Conservation (phyloP, 2,113 vertebrate species). For the Oryzias woworae region DNA sequence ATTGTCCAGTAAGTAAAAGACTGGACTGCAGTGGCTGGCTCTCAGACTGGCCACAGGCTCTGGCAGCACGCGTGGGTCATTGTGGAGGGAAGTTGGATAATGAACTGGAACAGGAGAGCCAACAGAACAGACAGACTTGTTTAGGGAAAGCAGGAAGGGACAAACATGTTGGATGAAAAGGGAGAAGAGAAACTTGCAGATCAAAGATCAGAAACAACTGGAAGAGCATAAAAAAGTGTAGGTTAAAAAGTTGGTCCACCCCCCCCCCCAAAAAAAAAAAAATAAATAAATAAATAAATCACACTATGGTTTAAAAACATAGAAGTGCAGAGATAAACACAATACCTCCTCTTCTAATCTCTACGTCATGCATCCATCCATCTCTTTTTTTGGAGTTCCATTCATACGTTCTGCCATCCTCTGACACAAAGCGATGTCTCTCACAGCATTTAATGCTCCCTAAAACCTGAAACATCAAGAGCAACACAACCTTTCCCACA, state of each 20-base stretch:
- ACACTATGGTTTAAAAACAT: background rate
- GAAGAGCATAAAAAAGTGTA: constrained; percentile 14
- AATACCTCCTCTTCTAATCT: background rate
- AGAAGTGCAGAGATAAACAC: background rate
- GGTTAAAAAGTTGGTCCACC: background rate
- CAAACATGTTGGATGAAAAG: constrained; percentile 45
- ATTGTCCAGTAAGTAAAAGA: constrained; percentile 85
- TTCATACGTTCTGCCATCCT: background rate
- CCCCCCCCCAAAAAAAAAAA: too few species aligned
- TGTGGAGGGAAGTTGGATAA: constrained; percentile 78
- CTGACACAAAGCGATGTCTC: background rate
- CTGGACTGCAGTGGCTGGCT: constrained; percentile 81
- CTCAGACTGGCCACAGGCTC: constrained; percentile 79
- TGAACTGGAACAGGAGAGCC: constrained; percentile 80
- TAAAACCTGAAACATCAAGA: too few species aligned
- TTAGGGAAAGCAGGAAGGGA: constrained; percentile 52
- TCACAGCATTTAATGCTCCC: background rate
- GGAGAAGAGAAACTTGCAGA: constrained; percentile 46
- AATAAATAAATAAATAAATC: background rate
- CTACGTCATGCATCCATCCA: background rate
- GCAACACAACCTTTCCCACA: too few species aligned
- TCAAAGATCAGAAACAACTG: constrained; percentile 42
- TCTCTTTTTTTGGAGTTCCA: background rate
- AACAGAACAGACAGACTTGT: constrained; percentile 70
- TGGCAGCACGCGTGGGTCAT: constrained; percentile 74